These are phyloP conservation scores for Molorchus minor DNA, from an alignment of 2,888 invertebrate species.

Conservation along the genomic window DNA sequence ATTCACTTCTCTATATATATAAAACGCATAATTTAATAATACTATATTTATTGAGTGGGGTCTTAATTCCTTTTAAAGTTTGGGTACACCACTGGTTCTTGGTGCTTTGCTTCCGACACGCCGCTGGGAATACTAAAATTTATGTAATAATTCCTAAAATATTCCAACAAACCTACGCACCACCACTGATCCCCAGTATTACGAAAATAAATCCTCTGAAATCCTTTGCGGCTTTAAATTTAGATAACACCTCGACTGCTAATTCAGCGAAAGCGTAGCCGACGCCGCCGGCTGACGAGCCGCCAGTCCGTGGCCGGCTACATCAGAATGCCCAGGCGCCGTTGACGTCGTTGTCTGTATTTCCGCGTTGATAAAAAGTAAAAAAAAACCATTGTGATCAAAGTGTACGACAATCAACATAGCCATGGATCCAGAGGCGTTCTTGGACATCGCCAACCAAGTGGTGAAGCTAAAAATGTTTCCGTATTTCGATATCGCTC, in stretches of 20 bases:
- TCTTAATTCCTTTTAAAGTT: neutral
- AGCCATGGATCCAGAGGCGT: slow-evolving; percentile 93
- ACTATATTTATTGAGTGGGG: neutral
- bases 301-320: slow-evolving; percentile 40
- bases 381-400: slow-evolving; percentile 5
- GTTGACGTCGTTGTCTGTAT: slow-evolving; percentile 17
- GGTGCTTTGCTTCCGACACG: neutral
- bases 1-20: too few species aligned
- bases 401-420: slow-evolving; percentile 1
- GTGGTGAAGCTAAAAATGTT: slow-evolving; percentile 99
- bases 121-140: too few species aligned
- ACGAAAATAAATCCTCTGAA: slow-evolving; percentile 16
- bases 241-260: slow-evolving; percentile 16
- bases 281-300: slow-evolving; percentile 9
- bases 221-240: slow-evolving; percentile 14
- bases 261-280: slow-evolving; percentile 8
- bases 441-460: slow-evolving; percentile 97
- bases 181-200: neutral
- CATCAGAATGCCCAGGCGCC: slow-evolving; percentile 39
- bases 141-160: too few species aligned
- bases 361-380: neutral
- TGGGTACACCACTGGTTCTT: neutral
- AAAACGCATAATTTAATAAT: too few species aligned
- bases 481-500: slow-evolving; percentile 98
- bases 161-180: neutral